These are phyloP conservation scores for Euplexia lucipara DNA, from an alignment of 2,888 invertebrate genomes.

Conservation along the genomic window DNA sequence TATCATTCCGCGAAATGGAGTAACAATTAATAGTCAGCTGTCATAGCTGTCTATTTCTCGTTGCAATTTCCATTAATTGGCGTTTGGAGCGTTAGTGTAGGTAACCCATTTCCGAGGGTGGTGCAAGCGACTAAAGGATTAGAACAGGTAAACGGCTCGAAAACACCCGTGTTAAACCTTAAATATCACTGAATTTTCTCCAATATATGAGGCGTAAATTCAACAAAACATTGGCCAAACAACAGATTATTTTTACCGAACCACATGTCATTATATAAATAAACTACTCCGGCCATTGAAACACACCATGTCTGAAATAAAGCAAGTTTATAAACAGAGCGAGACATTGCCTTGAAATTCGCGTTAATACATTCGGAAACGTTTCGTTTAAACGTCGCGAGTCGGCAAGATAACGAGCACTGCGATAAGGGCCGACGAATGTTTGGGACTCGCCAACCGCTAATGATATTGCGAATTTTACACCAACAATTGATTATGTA, in stretches of 20 bases:
- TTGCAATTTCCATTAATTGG: constrained; percentile 37
- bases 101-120: constrained; percentile 14
- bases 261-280: constrained; percentile 46
- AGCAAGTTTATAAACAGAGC: constrained; percentile 56
- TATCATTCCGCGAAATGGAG: constrained; percentile 12
- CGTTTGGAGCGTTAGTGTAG: constrained; percentile 21
- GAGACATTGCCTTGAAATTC: constrained; percentile 61
- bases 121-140: constrained; percentile 17
- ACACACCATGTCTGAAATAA: constrained; percentile 47
- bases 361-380: constrained; percentile 62
- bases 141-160: constrained; percentile 20
- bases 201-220: constrained; percentile 2
- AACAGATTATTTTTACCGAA: constrained; percentile 45
- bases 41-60: constrained; percentile 14
- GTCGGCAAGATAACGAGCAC: constrained; percentile 61
- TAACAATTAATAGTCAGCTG: constrained; percentile 10
- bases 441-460: constrained; percentile 61
- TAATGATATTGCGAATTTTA: constrained; percentile 70
- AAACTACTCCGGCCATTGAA: constrained; percentile 32
- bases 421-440: constrained; percentile 66
- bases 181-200: constrained; percentile 13
- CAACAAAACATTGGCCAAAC: constrained; percentile 17
- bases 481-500: constrained; percentile 61
- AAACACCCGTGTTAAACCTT: constrained; percentile 5
- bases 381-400: constrained; percentile 61